Base-by-base conservation (phyloP, 1,140 invertebrate species). In the Atopsyche davidsoni region DNA sequence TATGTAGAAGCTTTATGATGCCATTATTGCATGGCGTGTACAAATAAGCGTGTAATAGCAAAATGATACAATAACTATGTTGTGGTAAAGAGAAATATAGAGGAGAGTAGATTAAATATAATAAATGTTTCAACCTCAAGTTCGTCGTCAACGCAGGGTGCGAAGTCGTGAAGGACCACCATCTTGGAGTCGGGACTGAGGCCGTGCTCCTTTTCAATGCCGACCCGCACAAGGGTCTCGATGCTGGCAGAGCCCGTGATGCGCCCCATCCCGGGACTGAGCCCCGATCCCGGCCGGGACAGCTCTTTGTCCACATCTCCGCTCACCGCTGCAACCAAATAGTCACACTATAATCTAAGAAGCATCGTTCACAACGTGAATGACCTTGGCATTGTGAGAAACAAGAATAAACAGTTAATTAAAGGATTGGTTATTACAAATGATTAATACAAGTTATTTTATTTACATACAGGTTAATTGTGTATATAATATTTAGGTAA, bases 231-330 rank as follows among this genome's bases (percentile, higher is more conserved):
- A 17, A 96, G 70, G 1, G 92, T 97, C 65, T 97, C 93, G 44
- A 96, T 94, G 62, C 89, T 93, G 10, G 90, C 88, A 53, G 90
- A 94, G 25, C 93, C 93, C 19, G 93, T 97, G 57, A 97, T 96
- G 17, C 93, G 77, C 4, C 92, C 92, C 74, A 81, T 83, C 0
- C 80, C 80, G 24, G 82, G 81, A 42, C 75, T 75, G 28, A 80
- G 62, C 1, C 78, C 72, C 53, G 76, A 76, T 9, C 71, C 67
- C 22, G 76, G 75, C 22, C 82, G 72, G 3, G 79, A 77, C n/a
- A 85, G 65, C 61, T 87, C 83, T 60, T 86, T 84, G 60, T 87
- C 86, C 24, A 82, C 79, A 65, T 86, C 84, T 44, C 76, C 77
- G 70, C 75, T 79, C 51, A 73, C 70, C 51, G 77, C 78, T 78